phyloP scores from a whole-genome alignment of 37 sponge, comb jelly and placozoan genomes.

The Diacarnus erythraeanus region DNA sequence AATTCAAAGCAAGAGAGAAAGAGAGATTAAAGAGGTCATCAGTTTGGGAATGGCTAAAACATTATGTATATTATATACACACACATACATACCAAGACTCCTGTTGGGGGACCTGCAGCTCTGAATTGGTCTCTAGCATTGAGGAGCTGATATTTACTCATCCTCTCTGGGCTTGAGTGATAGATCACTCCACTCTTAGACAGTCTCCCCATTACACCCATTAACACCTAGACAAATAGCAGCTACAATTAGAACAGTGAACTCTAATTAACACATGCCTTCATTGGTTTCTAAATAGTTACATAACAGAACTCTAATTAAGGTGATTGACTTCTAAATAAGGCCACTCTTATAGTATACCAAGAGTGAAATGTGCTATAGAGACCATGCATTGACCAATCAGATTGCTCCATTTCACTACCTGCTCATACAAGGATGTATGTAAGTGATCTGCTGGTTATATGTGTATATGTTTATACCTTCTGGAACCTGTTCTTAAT shows the following conservation, averaged over 20 bases:
- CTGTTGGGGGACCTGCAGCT: slow-evolving; percentile 8
- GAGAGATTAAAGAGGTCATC: background rate
- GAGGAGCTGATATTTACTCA: slow-evolving; percentile 78
- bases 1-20: too few relatives aligned
- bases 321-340: background rate
- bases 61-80: background rate
- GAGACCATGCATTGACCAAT: too few relatives aligned
- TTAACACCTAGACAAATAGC: slow-evolving; percentile 60
- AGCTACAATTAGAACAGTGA: background rate
- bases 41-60: background rate
- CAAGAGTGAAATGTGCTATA: too few relatives aligned
- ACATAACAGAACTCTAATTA: too few relatives aligned
- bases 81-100: slow-evolving; percentile 15
- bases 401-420: background rate
- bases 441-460: background rate
- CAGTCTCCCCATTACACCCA: slow-evolving; percentile 62
- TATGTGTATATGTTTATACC: slow-evolving; percentile 18
- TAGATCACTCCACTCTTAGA: slow-evolving; percentile 61
- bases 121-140: slow-evolving; percentile 78
- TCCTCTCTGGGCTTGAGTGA: slow-evolving; percentile 50
- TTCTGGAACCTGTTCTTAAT: slow-evolving; percentile 60
- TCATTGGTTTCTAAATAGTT: too few relatives aligned
- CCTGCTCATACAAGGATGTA: background rate
- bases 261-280: too few relatives aligned
- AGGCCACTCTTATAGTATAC: background rate